These are phyloP conservation scores for Xiphorhynchus erythropygius DNA, from an alignment of 2,797 vertebrate genomes.

Conservation along the genomic window DNA sequence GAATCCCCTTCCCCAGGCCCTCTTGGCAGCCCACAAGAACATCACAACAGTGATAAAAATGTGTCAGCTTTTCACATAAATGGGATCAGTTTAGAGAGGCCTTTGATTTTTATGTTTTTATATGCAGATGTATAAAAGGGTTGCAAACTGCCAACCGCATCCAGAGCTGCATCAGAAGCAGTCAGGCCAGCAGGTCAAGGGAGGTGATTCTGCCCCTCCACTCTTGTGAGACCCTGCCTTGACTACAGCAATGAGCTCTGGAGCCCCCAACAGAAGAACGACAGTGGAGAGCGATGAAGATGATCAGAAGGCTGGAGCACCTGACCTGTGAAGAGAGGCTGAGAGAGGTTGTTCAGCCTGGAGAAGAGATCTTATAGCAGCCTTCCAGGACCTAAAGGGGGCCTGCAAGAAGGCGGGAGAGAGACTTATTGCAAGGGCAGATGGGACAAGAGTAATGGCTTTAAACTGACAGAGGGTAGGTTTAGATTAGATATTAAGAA, in stretches of 20 bases:
- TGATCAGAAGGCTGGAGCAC: background rate
- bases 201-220: background rate
- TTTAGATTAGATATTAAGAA: background rate
- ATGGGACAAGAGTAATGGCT: background rate
- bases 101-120: background rate
- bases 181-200: accelerated
- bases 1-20: background rate
- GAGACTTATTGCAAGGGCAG: background rate
- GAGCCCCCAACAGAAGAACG: background rate
- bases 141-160: background rate
- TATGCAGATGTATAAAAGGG: background rate
- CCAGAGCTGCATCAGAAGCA: background rate
- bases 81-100: background rate
- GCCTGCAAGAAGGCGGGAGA: background rate
- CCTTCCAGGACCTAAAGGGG: background rate
- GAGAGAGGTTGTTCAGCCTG: background rate
- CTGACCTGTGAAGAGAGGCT: background rate
- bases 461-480: background rate
- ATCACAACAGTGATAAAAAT: background rate
- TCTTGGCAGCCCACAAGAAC: background rate
- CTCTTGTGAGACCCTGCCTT: background rate
- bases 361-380: background rate
- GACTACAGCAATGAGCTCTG: background rate
- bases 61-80: background rate
- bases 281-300: background rate